phyloP scores from a whole-genome alignment of 2,113 vertebrate species.

The western clawed frog (Xenopus tropicalis) region UCB_Xtro_10.0 CM004449.2:83239501-83240000 shows the following conservation, averaged over 20 bases:
- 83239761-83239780: not conserved
- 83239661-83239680: not conserved
- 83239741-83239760: not conserved
- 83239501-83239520: not conserved
- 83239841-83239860: not conserved
- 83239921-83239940: not conserved
- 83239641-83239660: not conserved
- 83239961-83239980: not conserved
- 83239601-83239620: not conserved
- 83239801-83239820: not conserved
- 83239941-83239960: not conserved
- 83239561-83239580: not conserved
- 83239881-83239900: not conserved
- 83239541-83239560: not conserved
- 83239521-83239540: not conserved
- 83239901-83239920: not conserved
- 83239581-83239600: not conserved
- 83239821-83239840: not conserved
- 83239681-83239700: conserved; percentile 9
- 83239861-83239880: not conserved
- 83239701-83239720: not conserved
- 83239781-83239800: not conserved
- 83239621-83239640: conserved; percentile 3
- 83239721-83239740: not conserved
- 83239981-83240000: not conserved